Evolutionary conservation across 2,888 invertebrate genomes (phyloP), one percentile per base, ranked within the genome.

Genomic region (Rhodophaea formosa): DNA sequence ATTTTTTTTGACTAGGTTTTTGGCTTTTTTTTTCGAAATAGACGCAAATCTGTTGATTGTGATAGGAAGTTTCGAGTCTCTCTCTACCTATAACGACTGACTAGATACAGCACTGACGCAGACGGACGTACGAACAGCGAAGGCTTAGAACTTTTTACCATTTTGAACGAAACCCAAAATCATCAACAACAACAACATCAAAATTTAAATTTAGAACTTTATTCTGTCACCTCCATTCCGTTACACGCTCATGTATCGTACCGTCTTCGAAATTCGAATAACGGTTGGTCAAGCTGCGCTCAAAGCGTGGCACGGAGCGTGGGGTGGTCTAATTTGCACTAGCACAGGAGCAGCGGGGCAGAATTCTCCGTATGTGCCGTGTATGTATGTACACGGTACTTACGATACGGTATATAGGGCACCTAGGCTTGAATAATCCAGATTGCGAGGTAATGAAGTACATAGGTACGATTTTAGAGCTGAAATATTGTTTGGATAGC

Each of bases 271-370:
- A 83, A 81, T 84, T 81, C 82, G 80, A 85, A 85, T 88, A 85
- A 87, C 88, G 88, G 88, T 87, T 82, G 88, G 89, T 87, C 89
- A 88, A 88, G 87, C 88, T 82, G 84, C 79, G 81, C 82, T 86
- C 85, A 84, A 86, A 87, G 85, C 85, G 77, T 74, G 43, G 53
- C 54, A 35, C 32, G 76, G 77, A 73, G 75, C 82, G 82, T 78
- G 77, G 76, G 72, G 72, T 73, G 79, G 76, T 84, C 82, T 88
- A 88, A 88, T 88, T 88, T 87, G 81, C 74, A 73, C 79, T 66
- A 64, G 79, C 76, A 65, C 69, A 69, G 70, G 68, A 55, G 68
- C 62, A 17, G 30, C 30, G 54, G 45, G 35, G 44, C 45, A 44
- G 45, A 55, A 55, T 45, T 55, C 54, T 35, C 35, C 35, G 51